Evolutionary conservation across 1,140 invertebrate species (phyloP).

Genomic region (Mactra quadrangularis): DNA sequence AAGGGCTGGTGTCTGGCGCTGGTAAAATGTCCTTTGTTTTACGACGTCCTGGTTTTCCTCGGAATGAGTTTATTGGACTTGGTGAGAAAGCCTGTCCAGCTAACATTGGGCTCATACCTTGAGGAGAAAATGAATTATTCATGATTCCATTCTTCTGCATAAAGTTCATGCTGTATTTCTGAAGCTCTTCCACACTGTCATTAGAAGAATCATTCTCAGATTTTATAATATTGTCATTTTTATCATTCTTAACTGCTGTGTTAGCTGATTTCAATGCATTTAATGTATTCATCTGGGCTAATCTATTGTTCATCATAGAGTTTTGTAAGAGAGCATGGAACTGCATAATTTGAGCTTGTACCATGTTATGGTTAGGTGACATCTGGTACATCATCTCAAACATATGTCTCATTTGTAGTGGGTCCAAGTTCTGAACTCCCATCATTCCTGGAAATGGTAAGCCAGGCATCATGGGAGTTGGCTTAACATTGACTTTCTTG

Average conservation of each 20-base stretch:
- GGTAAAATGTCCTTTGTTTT: background rate
- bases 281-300: background rate
- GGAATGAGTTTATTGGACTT: background rate
- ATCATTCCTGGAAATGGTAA: background rate
- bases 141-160: conserved; percentile 23
- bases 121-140: background rate
- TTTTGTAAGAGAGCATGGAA: conserved; percentile 50
- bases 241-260: conserved; percentile 1
- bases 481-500: background rate
- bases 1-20: background rate
- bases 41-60: background rate
- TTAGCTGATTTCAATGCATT: conserved; percentile 9
- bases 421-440: background rate
- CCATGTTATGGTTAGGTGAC: conserved; percentile 35
- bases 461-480: background rate
- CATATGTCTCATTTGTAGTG: conserved; percentile 28
- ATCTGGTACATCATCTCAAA: conserved; percentile 36
- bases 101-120: background rate
- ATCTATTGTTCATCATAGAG: conserved; percentile 25
- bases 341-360: conserved; percentile 50
- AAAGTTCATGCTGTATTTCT: conserved; percentile 11
- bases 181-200: background rate
- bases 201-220: conserved; percentile 3
- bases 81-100: conserved; percentile 1
- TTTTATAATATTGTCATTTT: conserved; percentile 45